These are phyloP conservation scores for Drosophila funebris DNA, from an alignment of 1,140 invertebrate species.

Conservation along the genomic window DNA sequence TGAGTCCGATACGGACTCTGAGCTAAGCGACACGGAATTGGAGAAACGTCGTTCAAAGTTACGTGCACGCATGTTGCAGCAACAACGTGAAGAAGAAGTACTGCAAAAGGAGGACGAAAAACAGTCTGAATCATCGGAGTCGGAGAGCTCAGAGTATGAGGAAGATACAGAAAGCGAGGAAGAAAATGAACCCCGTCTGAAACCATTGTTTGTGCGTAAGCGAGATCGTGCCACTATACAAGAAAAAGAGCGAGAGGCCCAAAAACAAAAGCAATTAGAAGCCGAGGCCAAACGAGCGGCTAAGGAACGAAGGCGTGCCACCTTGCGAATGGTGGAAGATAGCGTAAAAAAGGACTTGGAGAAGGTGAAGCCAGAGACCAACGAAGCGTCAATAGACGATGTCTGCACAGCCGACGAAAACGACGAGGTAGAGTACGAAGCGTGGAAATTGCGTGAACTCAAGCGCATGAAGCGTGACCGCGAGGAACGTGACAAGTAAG, in stretches of 20 bases:
- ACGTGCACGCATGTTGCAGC: constrained; percentile 88
- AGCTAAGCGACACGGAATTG: constrained; percentile 92
- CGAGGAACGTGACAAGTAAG: constrained; percentile 96
- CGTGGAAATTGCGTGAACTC: constrained; percentile 98
- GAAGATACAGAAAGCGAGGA: constrained; percentile 89
- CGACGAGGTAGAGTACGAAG: constrained; percentile 98
- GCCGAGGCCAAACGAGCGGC: constrained; percentile 90
- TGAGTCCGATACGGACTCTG: constrained; percentile 88
- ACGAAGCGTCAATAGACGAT: constrained; percentile 90
- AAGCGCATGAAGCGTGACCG: constrained; percentile 97
- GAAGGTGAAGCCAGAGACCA: constrained; percentile 85
- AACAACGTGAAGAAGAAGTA: constrained; percentile 87
- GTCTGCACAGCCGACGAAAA: constrained; percentile 99
- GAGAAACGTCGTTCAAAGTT: constrained; percentile 90
- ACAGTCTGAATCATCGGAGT: constrained; percentile 91
- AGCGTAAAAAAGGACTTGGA: constrained; percentile 91
- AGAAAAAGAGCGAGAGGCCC: constrained; percentile 95
- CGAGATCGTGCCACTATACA: constrained; percentile 97
- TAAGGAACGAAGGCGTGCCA: constrained; percentile 93
- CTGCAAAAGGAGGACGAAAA: constrained; percentile 88
- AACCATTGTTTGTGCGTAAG: constrained; percentile 98
- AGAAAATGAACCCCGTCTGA: constrained; percentile 91
- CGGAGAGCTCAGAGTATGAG: constrained; percentile 89
- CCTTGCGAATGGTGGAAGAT: constrained; percentile 95
- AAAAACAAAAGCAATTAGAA: constrained; percentile 93